Conservation (phyloP, 2,888 invertebrate genomes). For the Dioctria rufipes region DNA sequence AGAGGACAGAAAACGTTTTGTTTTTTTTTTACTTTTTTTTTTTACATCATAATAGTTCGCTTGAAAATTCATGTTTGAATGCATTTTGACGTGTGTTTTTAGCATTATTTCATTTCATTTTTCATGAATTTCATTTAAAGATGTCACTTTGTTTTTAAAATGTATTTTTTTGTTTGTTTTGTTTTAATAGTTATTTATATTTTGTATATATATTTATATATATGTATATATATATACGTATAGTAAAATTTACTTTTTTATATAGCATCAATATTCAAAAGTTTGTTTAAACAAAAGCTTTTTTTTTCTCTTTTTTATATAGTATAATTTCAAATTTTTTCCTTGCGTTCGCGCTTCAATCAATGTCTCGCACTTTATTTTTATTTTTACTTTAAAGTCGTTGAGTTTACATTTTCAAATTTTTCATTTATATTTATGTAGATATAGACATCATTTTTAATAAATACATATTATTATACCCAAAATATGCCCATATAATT, state of each 20-base stretch:
- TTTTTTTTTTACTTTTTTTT: background rate
- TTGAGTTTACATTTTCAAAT: conserved; percentile 3
- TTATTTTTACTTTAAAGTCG: background rate
- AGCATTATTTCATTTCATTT: conserved; percentile 15
- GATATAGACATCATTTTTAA: too few relatives aligned
- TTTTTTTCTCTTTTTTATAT: conserved; percentile 9
- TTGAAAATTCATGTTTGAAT: conserved; percentile 10
- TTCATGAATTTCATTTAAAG: conserved; percentile 12
- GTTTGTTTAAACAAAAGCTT: conserved; percentile 28
- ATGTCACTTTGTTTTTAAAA: conserved; percentile 33
- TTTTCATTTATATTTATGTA: too few relatives aligned
- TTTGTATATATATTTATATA: conserved; percentile 25
- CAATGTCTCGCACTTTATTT: background rate
- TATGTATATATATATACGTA: conserved; percentile 7
- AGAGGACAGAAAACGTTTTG: conserved; percentile 28
- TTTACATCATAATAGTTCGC: conserved; percentile 1
- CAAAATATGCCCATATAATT: background rate
- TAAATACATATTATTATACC: too few relatives aligned
- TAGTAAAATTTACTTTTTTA: conserved; percentile 34
- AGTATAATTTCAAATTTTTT: background rate
- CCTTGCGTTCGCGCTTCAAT: background rate
- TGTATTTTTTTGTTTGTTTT: conserved; percentile 1
- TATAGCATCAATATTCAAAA: conserved; percentile 20
- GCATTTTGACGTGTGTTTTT: background rate
- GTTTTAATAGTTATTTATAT: conserved; percentile 33